A percentile compares a stretch with the other conserved stretches of the same genome.
Conservation (phyloP, 2,113 vertebrate genomes). For the Gavialis gangeticus region DNA sequence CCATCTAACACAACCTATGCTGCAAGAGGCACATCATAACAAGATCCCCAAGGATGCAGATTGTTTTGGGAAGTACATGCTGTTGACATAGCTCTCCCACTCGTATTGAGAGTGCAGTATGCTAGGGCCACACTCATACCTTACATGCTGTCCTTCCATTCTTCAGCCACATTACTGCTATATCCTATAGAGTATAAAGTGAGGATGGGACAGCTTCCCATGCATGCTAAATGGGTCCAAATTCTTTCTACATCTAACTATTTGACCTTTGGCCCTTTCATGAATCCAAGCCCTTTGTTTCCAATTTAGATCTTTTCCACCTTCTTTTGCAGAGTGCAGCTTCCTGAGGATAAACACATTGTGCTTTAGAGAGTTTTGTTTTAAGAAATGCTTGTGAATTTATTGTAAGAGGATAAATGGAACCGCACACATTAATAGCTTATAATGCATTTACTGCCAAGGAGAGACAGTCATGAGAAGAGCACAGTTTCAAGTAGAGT, state of each 20-base stretch:
- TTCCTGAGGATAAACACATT: not conserved
- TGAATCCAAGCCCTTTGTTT: not conserved
- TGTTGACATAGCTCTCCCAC: not conserved
- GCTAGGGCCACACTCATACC: not conserved
- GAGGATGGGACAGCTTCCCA: not conserved
- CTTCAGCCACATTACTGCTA: not conserved
- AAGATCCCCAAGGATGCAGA: not conserved
- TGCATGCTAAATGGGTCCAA: not conserved
- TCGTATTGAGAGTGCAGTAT: not conserved
- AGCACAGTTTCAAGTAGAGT: not conserved
- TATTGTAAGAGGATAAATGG: not conserved
- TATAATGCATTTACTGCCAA: constrained; percentile 9
- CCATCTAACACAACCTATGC: not conserved
- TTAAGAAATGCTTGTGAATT: constrained; percentile 1
- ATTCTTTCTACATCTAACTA: not conserved
- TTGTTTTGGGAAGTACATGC: not conserved
- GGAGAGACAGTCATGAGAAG: not conserved
- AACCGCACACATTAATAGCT: not conserved
- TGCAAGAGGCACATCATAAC: not conserved
- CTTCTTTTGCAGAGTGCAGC: not conserved
- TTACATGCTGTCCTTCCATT: not conserved
- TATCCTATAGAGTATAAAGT: not conserved
- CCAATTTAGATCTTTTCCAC: no score
- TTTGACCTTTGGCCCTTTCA: not conserved
- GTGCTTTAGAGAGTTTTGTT: not conserved